Evolutionary conservation across 2,113 vertebrate species (phyloP).

Genomic region (Callaeas wilsoni): DNA sequence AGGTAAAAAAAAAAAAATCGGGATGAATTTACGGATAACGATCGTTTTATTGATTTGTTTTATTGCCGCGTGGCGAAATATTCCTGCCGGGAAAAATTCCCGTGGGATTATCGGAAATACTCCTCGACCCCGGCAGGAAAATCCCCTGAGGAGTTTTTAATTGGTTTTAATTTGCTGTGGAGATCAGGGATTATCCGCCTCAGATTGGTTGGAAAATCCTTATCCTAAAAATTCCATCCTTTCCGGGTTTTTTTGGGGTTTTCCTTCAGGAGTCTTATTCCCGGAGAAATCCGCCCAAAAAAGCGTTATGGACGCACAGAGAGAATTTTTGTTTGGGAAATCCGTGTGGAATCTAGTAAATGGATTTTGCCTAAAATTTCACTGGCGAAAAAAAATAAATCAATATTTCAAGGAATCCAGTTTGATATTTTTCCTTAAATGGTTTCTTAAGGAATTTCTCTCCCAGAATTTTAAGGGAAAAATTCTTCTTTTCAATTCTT

Average conservation of each 20-base stretch:
- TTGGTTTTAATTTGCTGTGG: neutral
- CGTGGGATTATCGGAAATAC: neutral
- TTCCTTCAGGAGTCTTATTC: no score
- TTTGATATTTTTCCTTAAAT: neutral
- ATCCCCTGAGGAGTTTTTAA: neutral
- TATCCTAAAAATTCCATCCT: rapidly evolving
- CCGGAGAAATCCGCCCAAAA: neutral
- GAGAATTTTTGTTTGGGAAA: no score
- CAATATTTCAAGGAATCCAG: neutral
- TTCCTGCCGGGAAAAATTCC: neutral
- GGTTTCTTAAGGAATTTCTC: neutral
- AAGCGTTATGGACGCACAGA: no score
- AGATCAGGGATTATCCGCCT: neutral
- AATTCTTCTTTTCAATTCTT: neutral
- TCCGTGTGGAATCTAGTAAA: neutral
- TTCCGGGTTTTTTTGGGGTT: neutral
- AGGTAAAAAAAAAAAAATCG: constrained; percentile 79
- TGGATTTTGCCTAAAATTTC: neutral
- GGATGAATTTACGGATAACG: neutral
- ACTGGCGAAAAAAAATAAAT: neutral
- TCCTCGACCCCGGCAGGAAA: neutral
- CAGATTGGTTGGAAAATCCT: no score
- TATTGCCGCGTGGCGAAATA: no score
- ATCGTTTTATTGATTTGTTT: no score
- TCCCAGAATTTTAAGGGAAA: neutral